phyloP scores from a whole-genome alignment of 2,888 invertebrate species.

The Copidosoma aretas region DNA sequence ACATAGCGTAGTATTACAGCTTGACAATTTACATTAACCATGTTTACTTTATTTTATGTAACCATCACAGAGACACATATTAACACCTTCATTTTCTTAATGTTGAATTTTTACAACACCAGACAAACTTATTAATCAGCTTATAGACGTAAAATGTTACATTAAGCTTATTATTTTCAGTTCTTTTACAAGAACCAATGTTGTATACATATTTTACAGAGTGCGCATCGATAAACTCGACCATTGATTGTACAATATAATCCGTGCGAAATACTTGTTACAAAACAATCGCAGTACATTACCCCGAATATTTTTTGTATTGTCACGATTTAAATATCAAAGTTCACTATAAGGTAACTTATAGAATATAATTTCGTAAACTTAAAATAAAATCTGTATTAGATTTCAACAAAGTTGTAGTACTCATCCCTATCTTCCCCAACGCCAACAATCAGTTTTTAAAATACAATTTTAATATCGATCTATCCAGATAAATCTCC shows the following conservation, averaged over 20 bases:
- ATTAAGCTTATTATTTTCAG: conserved; percentile 21
- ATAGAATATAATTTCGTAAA: too few species aligned
- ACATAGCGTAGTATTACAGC: conserved; percentile 31
- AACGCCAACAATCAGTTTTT: too few species aligned
- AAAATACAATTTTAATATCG: too few species aligned
- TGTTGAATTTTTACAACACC: conserved; percentile 20
- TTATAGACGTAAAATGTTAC: conserved; percentile 18
- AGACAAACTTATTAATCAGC: conserved; percentile 20
- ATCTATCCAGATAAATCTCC: too few species aligned
- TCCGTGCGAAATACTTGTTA: conserved; percentile 49
- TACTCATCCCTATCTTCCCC: too few species aligned
- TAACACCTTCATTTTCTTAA: conserved; percentile 15
- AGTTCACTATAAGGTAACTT: too few species aligned
- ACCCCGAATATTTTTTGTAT: too few species aligned
- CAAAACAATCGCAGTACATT: conserved; percentile 52
- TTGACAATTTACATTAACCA: conserved; percentile 27
- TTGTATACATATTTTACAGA: conserved; percentile 30
- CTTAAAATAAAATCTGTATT: too few species aligned
- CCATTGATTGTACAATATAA: conserved; percentile 56
- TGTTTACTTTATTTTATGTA: conserved; percentile 44
- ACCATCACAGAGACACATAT: conserved; percentile 54
- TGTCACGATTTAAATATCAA: too few species aligned
- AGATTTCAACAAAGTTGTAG: too few species aligned
- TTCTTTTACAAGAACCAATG: conserved; percentile 14
- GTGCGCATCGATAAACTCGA: conserved; percentile 45